A percentile compares a stretch with the other conserved stretches of the same genome.
Evolutionary conservation across 1,140 invertebrate species (phyloP).

Genomic region (Pinna nobilis): DNA sequence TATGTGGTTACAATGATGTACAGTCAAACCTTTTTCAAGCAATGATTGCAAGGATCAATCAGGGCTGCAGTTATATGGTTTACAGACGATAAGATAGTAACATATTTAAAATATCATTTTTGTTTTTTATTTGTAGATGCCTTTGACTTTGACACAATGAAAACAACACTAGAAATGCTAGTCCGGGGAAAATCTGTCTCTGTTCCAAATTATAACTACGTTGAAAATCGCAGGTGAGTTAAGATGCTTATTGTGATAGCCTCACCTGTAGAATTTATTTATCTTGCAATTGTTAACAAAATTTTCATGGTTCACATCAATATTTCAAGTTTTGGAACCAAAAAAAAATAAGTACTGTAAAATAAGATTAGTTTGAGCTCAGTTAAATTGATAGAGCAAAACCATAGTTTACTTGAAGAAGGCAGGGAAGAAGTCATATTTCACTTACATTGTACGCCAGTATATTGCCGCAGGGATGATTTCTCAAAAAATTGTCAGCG

Average conservation of each 20-base stretch:
- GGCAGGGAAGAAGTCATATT: no score
- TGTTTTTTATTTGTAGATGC: slow-evolving; percentile 62
- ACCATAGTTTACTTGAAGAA: not conserved
- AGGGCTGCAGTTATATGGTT: no score
- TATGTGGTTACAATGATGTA: no score
- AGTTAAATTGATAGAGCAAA: not conserved
- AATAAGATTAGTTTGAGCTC: not conserved
- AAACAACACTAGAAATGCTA: slow-evolving; percentile 87
- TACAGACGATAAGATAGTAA: no score
- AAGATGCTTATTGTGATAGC: no score
- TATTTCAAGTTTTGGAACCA: not conserved
- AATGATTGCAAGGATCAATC: no score
- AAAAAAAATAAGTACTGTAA: not conserved
- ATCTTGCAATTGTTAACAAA: not conserved
- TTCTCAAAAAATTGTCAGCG: no score
- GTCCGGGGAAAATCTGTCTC: slow-evolving; percentile 88
- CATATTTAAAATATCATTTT: no score
- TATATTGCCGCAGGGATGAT: no score
- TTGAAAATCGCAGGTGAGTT: slow-evolving; percentile 87
- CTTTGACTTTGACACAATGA: slow-evolving; percentile 87
- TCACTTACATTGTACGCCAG: no score
- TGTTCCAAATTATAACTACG: slow-evolving; percentile 94
- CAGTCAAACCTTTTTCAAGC: no score
- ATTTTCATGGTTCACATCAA: not conserved
- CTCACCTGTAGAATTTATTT: no score